Evolutionary conservation across 2,797 vertebrate genomes (phyloP).

Genomic region (Oreochromis grahami): DNA sequence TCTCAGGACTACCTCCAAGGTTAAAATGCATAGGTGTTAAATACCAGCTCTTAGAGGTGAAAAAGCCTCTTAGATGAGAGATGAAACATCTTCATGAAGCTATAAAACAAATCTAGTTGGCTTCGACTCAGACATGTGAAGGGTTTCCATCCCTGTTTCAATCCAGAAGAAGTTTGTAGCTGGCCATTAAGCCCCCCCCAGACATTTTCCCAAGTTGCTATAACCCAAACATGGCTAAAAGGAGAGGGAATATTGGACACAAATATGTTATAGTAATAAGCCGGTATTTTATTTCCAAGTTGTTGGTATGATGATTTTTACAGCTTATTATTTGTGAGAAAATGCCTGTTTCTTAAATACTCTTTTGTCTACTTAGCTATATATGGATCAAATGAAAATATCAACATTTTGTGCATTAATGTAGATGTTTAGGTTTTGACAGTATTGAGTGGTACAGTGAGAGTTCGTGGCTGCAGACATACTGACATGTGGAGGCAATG

Average conservation of each 20-base stretch:
- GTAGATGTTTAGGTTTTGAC: neutral
- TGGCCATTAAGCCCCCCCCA: neutral
- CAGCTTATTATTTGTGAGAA: neutral
- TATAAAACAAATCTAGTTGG: neutral
- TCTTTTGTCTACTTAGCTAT: neutral
- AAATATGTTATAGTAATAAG: neutral
- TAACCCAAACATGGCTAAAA: neutral
- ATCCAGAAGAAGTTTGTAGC: neutral
- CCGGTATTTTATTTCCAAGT: neutral
- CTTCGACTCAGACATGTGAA: neutral
- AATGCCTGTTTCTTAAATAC: neutral
- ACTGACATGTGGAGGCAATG: neutral
- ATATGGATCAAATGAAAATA: neutral
- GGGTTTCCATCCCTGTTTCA: neutral
- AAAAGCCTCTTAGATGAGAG: neutral
- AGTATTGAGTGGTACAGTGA: neutral
- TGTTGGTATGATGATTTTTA: neutral
- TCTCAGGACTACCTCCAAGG: neutral
- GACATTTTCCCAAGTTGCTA: neutral
- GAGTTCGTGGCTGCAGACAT: neutral
- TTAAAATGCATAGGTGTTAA: neutral
- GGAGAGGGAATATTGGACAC: neutral
- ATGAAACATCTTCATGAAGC: neutral
- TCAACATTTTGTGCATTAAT: neutral
- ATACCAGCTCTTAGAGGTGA: neutral